A percentile compares a stretch with the other conserved stretches of the same genome.
These are phyloP conservation scores for Malacoraja senta DNA, from an alignment of 2,797 vertebrate species.

Conservation along the genomic window DNA sequence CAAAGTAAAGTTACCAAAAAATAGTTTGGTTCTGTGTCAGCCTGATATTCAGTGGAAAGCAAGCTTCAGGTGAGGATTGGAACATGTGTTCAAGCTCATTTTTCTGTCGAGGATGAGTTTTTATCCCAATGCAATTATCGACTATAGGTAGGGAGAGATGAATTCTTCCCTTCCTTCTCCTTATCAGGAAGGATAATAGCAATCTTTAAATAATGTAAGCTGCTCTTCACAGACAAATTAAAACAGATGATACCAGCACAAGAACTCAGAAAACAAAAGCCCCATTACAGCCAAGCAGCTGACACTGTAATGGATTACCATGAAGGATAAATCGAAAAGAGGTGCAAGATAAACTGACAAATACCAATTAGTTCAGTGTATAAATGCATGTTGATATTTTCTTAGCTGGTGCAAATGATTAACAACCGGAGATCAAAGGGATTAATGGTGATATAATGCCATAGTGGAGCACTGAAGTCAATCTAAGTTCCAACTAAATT, in stretches of 20 bases:
- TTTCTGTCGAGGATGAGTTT: too few relatives aligned
- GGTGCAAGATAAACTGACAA: too few relatives aligned
- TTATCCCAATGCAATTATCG: not conserved
- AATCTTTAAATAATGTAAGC: not conserved
- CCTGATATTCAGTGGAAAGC: not conserved
- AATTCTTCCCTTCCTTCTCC: not conserved
- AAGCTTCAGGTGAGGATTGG: too few relatives aligned
- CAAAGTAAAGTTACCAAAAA: too few relatives aligned
- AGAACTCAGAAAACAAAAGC: not conserved
- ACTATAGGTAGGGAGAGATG: not conserved
- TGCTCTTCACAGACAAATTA: not conserved
- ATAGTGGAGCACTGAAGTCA: not conserved
- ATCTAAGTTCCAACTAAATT: not conserved
- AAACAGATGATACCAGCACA: not conserved
- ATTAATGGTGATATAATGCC: not conserved
- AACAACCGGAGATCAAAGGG: not conserved
- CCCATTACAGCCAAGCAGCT: not conserved
- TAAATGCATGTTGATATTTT: not conserved
- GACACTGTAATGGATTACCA: not conserved
- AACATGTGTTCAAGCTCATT: not conserved
- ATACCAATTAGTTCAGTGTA: not conserved
- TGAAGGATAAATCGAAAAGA: not conserved
- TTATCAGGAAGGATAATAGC: not conserved
- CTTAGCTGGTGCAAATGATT: not conserved
- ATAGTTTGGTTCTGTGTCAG: too few relatives aligned